A percentile compares a stretch with the other conserved stretches of the same genome.
These are phyloP conservation scores for Anoncus sp. DNA, from an alignment of 2,888 invertebrate species.

Conservation along the genomic window DNA sequence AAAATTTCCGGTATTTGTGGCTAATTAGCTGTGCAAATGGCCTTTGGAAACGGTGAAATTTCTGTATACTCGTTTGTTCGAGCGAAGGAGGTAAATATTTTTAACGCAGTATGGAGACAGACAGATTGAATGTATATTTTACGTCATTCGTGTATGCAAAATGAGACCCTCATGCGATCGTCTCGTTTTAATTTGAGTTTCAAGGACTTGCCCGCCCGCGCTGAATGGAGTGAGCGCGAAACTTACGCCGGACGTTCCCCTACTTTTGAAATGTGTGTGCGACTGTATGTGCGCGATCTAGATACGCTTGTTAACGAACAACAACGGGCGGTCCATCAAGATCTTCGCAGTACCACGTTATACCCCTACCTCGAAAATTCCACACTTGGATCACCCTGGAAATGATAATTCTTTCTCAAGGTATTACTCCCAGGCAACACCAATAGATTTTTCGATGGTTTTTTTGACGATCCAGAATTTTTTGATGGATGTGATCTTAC, in stretches of 20 bases:
- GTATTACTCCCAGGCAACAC: constrained; percentile 9
- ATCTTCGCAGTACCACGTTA: constrained; percentile 33
- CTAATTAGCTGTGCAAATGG: too few relatives aligned
- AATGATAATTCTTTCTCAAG: constrained; percentile 46
- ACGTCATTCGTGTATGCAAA: background rate
- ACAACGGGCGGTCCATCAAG: constrained; percentile 54
- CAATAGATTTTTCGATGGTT: too few relatives aligned
- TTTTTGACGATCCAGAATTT: too few relatives aligned
- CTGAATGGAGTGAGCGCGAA: constrained; percentile 18
- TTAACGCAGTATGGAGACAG: background rate
- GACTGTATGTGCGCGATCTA: constrained; percentile 20
- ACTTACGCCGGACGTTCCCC: constrained; percentile 36
- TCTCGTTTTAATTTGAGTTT: constrained; percentile 48
- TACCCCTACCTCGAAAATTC: constrained; percentile 16
- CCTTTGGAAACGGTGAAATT: background rate
- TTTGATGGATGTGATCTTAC: too few relatives aligned
- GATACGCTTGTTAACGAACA: constrained; percentile 51
- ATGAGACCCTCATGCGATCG: background rate
- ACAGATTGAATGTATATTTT: background rate
- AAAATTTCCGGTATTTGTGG: too few relatives aligned
- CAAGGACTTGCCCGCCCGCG: constrained; percentile 47
- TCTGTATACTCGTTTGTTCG: background rate
- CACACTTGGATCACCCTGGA: constrained; percentile 46
- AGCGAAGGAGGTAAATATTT: background rate
- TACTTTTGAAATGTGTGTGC: constrained; percentile 36